Evolutionary conservation across 2,113 vertebrate genomes (phyloP), one percentile per base, ranked within the genome.

Genomic region (Trinectes maculatus): DNA sequence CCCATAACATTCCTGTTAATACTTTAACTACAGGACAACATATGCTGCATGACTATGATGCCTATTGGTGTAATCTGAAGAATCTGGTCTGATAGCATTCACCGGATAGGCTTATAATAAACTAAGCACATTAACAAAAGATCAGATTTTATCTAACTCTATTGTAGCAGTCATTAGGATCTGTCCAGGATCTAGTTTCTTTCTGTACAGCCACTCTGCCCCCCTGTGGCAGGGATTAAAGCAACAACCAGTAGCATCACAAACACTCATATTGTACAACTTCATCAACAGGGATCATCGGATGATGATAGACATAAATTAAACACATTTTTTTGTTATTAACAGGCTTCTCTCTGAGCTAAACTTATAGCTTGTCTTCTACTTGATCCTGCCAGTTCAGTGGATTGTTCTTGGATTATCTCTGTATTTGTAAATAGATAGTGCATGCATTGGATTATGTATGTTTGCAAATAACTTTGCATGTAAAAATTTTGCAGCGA

Each of bases 401-500:
- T 89, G 79, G 83, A 90, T 90, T 89, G 80, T 86, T 71, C 74
- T 67, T 70, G 64, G 56, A 85, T 85, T 68, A 79, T 65, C 73
- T 79, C 72, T 81, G 80, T 89, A 74, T 82, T 83, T 91, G 91
- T 93, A 93, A 84, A 91, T 89, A 91, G 68, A 54, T 89, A 90
- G 87, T 89, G 92, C 92, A 93, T 93, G 92, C 72, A 85, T 78
- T 84, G 70, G 87, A 82, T 88, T 68, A 80, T 89, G 82, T 92
- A 93, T 87, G 89, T 91, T 93, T 94, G 93, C 91, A 87, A 92
- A 94, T 85, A 69, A 84, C 86, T 84, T 90, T 84, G 96, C 96
- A 96, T 95, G 96, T 91, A 84, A 92, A 93, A 80, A 92, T 94
- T 95, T 93, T 93, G 91, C 90, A 91, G 79, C 85, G 85, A 86